Base-by-base conservation (phyloP, 2,797 vertebrate species). In the Tenualosa ilisha region DNA sequence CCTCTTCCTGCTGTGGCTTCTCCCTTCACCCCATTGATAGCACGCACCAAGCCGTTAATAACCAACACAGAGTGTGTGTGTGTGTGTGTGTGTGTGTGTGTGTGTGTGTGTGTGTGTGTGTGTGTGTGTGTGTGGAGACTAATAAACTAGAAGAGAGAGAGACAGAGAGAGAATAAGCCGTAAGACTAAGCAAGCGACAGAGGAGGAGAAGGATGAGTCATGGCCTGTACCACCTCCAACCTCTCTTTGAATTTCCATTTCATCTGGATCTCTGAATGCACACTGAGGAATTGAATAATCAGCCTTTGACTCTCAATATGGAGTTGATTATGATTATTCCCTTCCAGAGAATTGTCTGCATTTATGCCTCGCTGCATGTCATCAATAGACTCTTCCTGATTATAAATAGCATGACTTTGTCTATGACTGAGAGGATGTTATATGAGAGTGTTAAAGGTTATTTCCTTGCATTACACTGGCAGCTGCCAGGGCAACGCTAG, bases 1-100 rank as follows among this genome's bases (percentile, higher is more conserved):
- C 90, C 91, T 93, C 92, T 94, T 94, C 92, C 93, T 94, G 90
- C 92, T 92, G 50, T 85, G 86, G 89, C 89, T 93, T 89, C 92
- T 91, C 86, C 87, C 87, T 91, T 90, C 90, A 3, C 2, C 26
- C 12, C 85, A 72, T 85, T 83, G 81, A 91, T 83, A 86, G 88
- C 65, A 84, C 54, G 84, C 81, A 89, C 81, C 86, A 85, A 83
- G 75, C 85, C 88, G 53, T 86, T 86, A 85, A 85, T 85, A 88
- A 85, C 82, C 83, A 84, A 26, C 37, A 63, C 61, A 22, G 82
- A 43, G 31, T 84, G 83, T 84, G 84, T 54, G 75, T 53, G 51
- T 40, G 31, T 40, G 13, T 46, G 65, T 37, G 11, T 17, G 65
- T 40, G 31, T 40, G 13, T 46, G 65, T 37, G 11, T 17, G 65